A percentile compares a stretch with the other conserved stretches of the same genome.
These are phyloP conservation scores for Magallana angulata DNA, from an alignment of 1,140 invertebrate genomes.

Conservation along the genomic window DNA sequence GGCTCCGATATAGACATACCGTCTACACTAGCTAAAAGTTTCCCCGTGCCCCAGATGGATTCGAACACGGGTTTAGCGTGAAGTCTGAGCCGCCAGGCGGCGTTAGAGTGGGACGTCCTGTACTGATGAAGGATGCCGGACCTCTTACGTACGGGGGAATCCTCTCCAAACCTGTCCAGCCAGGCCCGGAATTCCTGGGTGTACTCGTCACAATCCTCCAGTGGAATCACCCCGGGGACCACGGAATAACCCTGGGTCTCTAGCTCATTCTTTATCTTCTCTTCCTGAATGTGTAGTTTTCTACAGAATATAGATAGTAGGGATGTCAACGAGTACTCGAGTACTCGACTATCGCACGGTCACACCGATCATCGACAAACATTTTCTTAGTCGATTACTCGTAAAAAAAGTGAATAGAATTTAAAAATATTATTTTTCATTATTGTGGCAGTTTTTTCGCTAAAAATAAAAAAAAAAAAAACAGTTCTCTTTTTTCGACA, in stretches of 20 bases:
- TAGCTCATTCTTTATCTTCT: constrained; percentile 23
- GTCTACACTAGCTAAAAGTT: constrained; percentile 61
- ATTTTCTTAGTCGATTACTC: no score
- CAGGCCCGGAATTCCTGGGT: constrained; percentile 54
- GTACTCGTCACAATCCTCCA: constrained; percentile 56
- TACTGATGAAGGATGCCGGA: constrained; percentile 61
- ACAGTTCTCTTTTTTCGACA: no score
- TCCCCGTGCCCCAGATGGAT: constrained; percentile 63
- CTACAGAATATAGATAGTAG: no score
- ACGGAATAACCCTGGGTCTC: constrained; percentile 57
- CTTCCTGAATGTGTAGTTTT: background rate
- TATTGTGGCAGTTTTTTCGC: no score
- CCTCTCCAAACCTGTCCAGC: constrained; percentile 57
- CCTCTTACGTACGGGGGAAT: constrained; percentile 41
- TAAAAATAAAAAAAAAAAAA: no score
- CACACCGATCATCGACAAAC: no score
- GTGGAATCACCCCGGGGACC: constrained; percentile 43
- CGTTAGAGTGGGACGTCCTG: constrained; percentile 56
- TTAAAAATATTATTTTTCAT: no score
- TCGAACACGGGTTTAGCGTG: constrained; percentile 62
- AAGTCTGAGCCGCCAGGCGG: constrained; percentile 57
- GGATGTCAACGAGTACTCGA: no score
- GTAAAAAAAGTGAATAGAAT: no score
- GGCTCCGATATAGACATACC: constrained; percentile 63
- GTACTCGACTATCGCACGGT: no score